A percentile compares a stretch with the other conserved stretches of the same genome.
Evolutionary conservation across 2,113 vertebrate species (phyloP).

Genomic region (Lophius piscatorius): DNA sequence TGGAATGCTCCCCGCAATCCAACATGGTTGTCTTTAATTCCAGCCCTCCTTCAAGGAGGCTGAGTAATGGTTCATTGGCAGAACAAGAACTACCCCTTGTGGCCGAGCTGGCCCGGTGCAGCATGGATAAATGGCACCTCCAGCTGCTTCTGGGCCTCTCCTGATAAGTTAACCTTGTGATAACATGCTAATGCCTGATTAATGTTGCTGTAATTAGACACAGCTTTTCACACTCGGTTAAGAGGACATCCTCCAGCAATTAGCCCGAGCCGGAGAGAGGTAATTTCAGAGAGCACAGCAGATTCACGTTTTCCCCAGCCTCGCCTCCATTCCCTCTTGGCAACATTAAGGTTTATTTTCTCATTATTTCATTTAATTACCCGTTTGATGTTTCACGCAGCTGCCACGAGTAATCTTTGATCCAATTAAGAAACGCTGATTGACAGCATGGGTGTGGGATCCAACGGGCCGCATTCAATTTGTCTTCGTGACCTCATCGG

Average conservation of each 20-base stretch:
- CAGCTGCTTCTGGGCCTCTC: slow-evolving; percentile 77
- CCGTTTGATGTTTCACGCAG: slow-evolving; percentile 76
- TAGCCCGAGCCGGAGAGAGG: slow-evolving; percentile 75
- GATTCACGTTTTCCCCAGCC: slow-evolving; percentile 68
- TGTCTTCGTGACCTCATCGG: slow-evolving; percentile 65
- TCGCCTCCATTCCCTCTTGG: slow-evolving; percentile 73
- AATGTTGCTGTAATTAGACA: slow-evolving; percentile 83
- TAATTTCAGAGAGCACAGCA: slow-evolving; percentile 74
- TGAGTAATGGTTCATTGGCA: slow-evolving; percentile 49
- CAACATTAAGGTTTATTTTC: slow-evolving; percentile 78
- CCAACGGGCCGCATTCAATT: slow-evolving; percentile 65
- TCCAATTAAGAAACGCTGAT: slow-evolving; percentile 75
- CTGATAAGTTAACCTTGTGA: slow-evolving; percentile 83
- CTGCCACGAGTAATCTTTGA: slow-evolving; percentile 75
- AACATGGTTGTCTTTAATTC: slow-evolving; percentile 69
- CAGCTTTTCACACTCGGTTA: slow-evolving; percentile 82
- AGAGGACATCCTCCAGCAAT: slow-evolving; percentile 82
- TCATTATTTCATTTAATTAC: slow-evolving; percentile 80
- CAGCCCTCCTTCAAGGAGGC: slow-evolving; percentile 23
- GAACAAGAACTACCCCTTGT: slow-evolving; percentile 82
- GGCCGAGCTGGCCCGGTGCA: slow-evolving; percentile 65
- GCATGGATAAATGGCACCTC: slow-evolving; percentile 61
- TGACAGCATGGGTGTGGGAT: slow-evolving; percentile 63
- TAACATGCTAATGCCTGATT: slow-evolving; percentile 82
- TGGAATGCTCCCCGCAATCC: slow-evolving; percentile 38